These are phyloP conservation scores for Aelia acuminata DNA, from an alignment of 2,888 invertebrate species.

Conservation along the genomic window DNA sequence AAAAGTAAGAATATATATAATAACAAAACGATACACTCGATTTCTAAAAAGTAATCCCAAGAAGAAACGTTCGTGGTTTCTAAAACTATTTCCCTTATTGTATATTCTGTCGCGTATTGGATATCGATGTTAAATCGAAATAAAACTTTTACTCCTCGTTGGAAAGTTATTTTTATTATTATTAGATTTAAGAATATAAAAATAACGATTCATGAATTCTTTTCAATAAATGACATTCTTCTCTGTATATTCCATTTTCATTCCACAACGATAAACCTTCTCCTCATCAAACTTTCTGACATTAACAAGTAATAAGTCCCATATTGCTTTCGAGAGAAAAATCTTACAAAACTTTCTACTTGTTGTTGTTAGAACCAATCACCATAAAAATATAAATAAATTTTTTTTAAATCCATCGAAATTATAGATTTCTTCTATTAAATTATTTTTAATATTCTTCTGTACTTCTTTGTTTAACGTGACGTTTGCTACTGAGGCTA, in stretches of 20 bases:
- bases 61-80: neutral
- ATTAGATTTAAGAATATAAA: neutral
- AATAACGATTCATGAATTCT: neutral
- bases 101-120: neutral
- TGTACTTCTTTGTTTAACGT: no score
- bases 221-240: neutral
- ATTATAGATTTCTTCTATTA: no score
- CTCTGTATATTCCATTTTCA: neutral
- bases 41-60: neutral
- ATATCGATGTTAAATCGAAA: neutral
- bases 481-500: no score
- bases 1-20: no score
- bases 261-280: neutral
- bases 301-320: neutral
- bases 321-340: no score
- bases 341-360: no score
- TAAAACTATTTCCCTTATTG: neutral
- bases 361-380: no score
- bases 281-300: neutral
- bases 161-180: no score
- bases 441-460: no score
- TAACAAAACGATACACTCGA: neutral
- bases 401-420: no score
- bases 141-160: neutral
- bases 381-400: no score